Evolutionary conservation across 37 sponge, comb jelly and placozoan species (phyloP).

Genomic region (Tethya wilhelma): DNA sequence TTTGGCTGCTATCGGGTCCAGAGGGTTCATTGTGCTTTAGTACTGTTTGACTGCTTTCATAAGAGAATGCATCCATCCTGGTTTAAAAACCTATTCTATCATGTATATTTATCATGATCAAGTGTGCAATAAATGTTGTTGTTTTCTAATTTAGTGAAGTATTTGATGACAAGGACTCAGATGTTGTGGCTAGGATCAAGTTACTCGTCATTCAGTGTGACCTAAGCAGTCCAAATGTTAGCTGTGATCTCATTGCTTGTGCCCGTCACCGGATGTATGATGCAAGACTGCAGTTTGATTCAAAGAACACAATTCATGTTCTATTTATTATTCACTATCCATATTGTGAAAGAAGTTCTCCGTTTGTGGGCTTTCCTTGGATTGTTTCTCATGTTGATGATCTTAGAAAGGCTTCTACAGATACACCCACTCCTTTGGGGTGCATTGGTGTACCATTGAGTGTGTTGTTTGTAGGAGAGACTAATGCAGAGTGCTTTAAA

Average conservation of each 20-base stretch:
- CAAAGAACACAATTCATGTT: constrained; percentile 40
- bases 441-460: constrained; percentile 55
- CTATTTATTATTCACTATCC: constrained; percentile 73
- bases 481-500: too few relatives aligned
- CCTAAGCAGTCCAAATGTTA: constrained; percentile 72
- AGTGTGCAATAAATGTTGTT: too few relatives aligned
- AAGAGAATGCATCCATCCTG: too few relatives aligned
- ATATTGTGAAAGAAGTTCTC: constrained; percentile 26
- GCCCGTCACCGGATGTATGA: constrained; percentile 83
- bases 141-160: too few relatives aligned
- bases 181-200: too few relatives aligned
- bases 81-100: background rate
- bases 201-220: constrained; percentile 87
- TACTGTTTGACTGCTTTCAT: too few relatives aligned
- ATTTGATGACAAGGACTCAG: too few relatives aligned
- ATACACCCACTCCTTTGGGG: constrained; percentile 17
- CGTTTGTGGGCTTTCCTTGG: constrained; percentile 77
- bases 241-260: constrained; percentile 88
- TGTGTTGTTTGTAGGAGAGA: constrained; percentile 54
- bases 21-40: too few relatives aligned
- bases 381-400: constrained; percentile 78
- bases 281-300: constrained; percentile 9
- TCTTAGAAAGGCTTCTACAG: constrained; percentile 41
- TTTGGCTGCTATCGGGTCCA: too few relatives aligned
- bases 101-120: too few relatives aligned